Conservation (phyloP, 2,888 invertebrate species). For the Willowsia nigromaculata region DNA sequence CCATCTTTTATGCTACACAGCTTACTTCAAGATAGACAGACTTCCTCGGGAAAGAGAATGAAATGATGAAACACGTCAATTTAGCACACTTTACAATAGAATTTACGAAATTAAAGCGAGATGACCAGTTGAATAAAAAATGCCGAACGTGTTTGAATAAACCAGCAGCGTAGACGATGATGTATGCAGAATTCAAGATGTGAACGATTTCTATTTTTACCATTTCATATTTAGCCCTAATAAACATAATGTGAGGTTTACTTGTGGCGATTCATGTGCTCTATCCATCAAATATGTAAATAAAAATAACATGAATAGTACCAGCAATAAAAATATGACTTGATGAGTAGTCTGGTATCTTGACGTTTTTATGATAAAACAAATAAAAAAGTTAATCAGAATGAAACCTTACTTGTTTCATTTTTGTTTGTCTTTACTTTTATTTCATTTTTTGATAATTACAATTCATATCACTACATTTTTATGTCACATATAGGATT, state of each 20-base stretch:
- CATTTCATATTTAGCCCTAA: no score
- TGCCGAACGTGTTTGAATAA: no score
- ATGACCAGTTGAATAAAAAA: neutral
- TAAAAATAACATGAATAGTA: no score
- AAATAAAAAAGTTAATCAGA: neutral
- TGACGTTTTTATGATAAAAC: neutral
- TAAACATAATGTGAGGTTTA: no score
- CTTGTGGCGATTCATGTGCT: no score
- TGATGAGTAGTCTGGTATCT: neutral
- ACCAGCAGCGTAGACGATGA: no score
- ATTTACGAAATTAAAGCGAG: neutral
- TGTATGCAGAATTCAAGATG: no score
- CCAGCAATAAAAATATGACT: no score
- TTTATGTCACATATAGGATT: neutral
- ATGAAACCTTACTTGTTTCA: neutral
- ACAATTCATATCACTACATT: constrained; percentile 18
- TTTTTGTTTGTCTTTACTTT: neutral
- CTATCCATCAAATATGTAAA: no score
- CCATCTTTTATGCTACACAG: neutral
- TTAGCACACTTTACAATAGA: neutral
- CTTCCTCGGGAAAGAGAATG: neutral
- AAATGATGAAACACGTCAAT: neutral
- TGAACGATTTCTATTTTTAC: no score
- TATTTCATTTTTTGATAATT: constrained; percentile 9
- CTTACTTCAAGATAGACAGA: neutral